Base-by-base conservation (phyloP, 2,888 invertebrate genomes). In the Caenorhabditis macrosperma region DNA sequence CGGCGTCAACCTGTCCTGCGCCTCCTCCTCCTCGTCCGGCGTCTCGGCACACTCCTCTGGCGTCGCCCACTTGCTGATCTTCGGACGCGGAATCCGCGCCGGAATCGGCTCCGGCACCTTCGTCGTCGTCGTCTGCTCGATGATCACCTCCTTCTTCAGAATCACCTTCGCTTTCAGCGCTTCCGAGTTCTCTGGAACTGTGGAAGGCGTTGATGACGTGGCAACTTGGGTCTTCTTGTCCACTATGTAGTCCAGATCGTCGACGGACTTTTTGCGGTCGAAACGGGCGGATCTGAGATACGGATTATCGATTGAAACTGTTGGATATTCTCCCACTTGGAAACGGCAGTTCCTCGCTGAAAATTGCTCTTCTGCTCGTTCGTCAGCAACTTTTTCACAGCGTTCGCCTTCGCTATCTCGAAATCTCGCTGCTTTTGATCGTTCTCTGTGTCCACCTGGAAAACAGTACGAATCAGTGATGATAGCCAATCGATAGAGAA, bases 1-100 rank as follows among this genome's bases (percentile, higher is more conserved):
- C 54, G 88, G 88, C 15, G 85, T 86, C 61, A 87, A 52, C 46
- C 84, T 46, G 68, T 87, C 88, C 17, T 71, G 71, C 1, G 87
- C 88, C 68, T 90, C 90, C 15, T 86, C 90, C 41, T 79, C 84
- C 67, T 89, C 85, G 46, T 86, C 85, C 10, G 81, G 81, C 7
- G 82, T 86, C 71, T 85, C 86, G 0, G 83, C 85, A 7, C 61
- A 50, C 46, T 84, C 82, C 22, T 81, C 79, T 6, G 76, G 77
- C 10, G 77, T 63, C 44, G 81, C 82, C 66, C 83, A 89, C 74
- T 87, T 87, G 60, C 80, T 77, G 35, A 90, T 82, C 63, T 90
- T 90, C 6, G 90, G 90, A 26, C 90, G 55, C n/a, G 90, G 90
- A 80, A 90, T 90, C 20, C 83, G 67, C 3, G 90, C 88, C 2